Base-by-base conservation (phyloP, 2,113 vertebrate species). In the Excalfactoria chinensis region DNA sequence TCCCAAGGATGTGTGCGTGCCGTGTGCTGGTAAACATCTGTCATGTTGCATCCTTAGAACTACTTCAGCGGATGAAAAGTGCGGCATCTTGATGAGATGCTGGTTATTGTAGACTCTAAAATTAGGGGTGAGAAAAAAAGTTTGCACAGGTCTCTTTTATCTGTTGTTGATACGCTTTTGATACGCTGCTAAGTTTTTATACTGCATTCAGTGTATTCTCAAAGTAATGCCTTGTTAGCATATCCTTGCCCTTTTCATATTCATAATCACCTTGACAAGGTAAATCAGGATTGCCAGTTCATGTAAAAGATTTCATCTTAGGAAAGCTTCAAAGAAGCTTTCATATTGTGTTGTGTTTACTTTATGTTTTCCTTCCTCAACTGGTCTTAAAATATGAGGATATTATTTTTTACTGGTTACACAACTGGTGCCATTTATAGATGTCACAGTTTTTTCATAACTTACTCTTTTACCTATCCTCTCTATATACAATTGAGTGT, bases 231-330 rank as follows among this genome's bases (percentile, higher is more conserved):
- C 55, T 80, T 93, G 64, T 86, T 84, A 73, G 35, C 60, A 41
- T 95, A 77, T 94, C 19, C 56, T 84, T 86, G 59, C 37, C 2
- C 8, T 22, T 81, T 89, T 89, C 30, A 28, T 87, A 90, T 60
- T 84, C 48, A 56, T 71, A 68, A 69, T 69, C 84, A 92, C 91
- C 67, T 78, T 92, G 77, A 75, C 77, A 90, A 84, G 80, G 37
- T 77, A 68, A 43, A 86, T 60, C 37, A 86, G 58, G 81, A 62
- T 78, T 81, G n/a, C 63, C 35, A 75, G 37, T 84, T 78, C 83
- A 41, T 3, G 1, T 11, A 30, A 75, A 77, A 90, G 32, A 62
- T 82, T 89, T 81, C 70, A 59, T 58, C 26, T 78, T 62, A 40
- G 44, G 58, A 82, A 68, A 20, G 25, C 66, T 86, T 92, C 53